Conservation (phyloP, 2,888 invertebrate species). For the Pyrrhia umbra region DNA sequence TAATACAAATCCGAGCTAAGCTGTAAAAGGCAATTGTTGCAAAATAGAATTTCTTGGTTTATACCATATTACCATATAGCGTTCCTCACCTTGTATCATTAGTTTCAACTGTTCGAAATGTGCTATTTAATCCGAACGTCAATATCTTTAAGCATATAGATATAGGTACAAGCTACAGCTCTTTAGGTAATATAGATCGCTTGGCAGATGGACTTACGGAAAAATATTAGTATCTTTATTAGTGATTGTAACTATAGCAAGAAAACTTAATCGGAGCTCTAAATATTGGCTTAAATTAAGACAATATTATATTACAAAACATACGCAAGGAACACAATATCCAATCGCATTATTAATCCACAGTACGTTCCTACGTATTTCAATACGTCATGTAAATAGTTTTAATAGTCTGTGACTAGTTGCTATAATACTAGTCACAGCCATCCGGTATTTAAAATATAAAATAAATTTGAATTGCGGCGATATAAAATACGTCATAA, state of each 20-base stretch:
- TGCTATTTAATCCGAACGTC: slow-evolving; percentile 14
- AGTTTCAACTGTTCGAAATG: slow-evolving; percentile 17
- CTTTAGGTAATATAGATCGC: too few relatives aligned
- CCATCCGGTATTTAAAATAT: slow-evolving; percentile 44
- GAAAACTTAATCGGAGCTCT: too few relatives aligned
- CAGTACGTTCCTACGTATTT: slow-evolving; percentile 10
- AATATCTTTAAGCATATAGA: slow-evolving; percentile 21
- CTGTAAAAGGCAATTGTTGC: slow-evolving; percentile 36
- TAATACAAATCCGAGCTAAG: slow-evolving; percentile 18
- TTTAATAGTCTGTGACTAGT: slow-evolving; percentile 45
- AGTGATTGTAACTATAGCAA: too few relatives aligned
- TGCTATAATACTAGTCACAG: slow-evolving; percentile 22
- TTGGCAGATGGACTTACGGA: slow-evolving; percentile 23
- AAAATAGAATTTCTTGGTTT: slow-evolving; percentile 21
- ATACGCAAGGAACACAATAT: not conserved
- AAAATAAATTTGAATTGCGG: slow-evolving; percentile 58
- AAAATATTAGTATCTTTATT: too few relatives aligned
- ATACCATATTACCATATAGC: slow-evolving; percentile 24
- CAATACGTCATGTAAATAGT: slow-evolving; percentile 23
- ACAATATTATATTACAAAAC: too few relatives aligned
- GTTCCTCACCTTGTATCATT: slow-evolving; percentile 38
- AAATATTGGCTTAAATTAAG: too few relatives aligned
- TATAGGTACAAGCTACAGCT: too few relatives aligned
- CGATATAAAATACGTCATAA: slow-evolving; percentile 68
- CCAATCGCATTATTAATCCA: slow-evolving; percentile 6